phyloP scores from a whole-genome alignment of 2,797 vertebrate species.

The Petrocephalus sullivani region DNA sequence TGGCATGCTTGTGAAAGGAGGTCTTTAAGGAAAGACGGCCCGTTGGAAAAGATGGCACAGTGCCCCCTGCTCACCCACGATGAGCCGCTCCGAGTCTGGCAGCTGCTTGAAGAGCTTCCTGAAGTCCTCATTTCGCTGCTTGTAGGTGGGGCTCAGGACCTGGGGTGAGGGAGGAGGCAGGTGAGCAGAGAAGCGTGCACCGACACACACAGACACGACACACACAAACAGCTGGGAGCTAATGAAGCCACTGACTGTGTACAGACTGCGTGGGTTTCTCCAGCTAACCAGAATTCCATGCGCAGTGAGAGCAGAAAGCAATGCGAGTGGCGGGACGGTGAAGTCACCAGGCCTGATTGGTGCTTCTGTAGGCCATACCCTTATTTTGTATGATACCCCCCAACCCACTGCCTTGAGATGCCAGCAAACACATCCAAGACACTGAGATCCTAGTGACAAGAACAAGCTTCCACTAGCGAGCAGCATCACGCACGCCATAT shows the following conservation, averaged over 20 bases:
- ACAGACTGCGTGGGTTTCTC: not conserved
- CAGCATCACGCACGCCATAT: not conserved
- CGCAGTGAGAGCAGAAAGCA: not conserved
- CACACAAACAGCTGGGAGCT: not conserved
- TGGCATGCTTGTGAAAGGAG: not conserved
- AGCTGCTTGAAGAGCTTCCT: slow-evolving; percentile 98
- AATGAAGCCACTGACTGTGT: not conserved
- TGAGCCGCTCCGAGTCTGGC: slow-evolving; percentile 95
- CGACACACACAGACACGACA: not conserved
- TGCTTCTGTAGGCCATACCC: not conserved
- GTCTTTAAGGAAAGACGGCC: no score
- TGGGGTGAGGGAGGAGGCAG: slow-evolving; percentile 39
- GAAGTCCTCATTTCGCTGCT: slow-evolving; percentile 98
- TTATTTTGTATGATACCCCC: not conserved
- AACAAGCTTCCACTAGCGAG: not conserved
- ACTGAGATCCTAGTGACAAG: not conserved
- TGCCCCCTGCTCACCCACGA: slow-evolving; percentile 77
- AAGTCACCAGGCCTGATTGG: not conserved
- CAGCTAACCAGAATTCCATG: not conserved
- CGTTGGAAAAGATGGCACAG: not conserved
- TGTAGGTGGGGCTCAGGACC: slow-evolving; percentile 97
- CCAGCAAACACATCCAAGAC: not conserved
- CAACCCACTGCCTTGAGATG: not conserved
- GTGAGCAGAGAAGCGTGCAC: slow-evolving; percentile 17
- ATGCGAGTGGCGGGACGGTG: not conserved